Evolutionary conservation across 2,113 vertebrate species (phyloP).

Genomic region (Nettapus auritus): DNA sequence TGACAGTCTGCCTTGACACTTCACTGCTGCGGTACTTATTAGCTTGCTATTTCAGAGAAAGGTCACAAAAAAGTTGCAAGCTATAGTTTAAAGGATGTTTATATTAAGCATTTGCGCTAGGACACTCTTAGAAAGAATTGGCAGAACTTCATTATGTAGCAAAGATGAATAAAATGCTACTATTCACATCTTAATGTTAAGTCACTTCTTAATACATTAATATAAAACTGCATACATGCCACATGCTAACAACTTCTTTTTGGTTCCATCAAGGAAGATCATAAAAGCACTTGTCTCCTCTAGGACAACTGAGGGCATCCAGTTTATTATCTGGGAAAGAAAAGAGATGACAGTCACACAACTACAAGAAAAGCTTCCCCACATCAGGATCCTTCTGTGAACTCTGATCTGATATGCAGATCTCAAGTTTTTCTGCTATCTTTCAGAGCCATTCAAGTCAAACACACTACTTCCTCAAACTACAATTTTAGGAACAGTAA

Average conservation of each 20-base stretch:
- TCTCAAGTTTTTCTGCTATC: neutral
- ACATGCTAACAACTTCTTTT: neutral
- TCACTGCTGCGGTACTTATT: neutral
- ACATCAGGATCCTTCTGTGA: neutral
- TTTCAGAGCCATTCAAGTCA: neutral
- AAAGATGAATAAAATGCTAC: neutral
- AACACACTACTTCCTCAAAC: neutral
- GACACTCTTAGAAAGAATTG: neutral
- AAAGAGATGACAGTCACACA: neutral
- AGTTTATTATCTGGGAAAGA: neutral
- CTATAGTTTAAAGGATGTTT: neutral
- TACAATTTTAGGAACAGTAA: neutral
- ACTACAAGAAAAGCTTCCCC: neutral
- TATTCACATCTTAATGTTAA: neutral
- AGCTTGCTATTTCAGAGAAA: neutral
- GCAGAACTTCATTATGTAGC: neutral
- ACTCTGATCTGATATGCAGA: rapidly evolving
- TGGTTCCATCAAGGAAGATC: neutral
- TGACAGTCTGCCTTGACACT: neutral
- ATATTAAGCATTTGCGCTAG: neutral
- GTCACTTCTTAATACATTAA: neutral
- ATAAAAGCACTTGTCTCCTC: neutral
- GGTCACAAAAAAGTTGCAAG: neutral
- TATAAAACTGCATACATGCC: neutral
- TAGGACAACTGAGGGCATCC: neutral